Evolutionary conservation across 2,113 vertebrate species (phyloP).

Genomic region (Symphodus melops): DNA sequence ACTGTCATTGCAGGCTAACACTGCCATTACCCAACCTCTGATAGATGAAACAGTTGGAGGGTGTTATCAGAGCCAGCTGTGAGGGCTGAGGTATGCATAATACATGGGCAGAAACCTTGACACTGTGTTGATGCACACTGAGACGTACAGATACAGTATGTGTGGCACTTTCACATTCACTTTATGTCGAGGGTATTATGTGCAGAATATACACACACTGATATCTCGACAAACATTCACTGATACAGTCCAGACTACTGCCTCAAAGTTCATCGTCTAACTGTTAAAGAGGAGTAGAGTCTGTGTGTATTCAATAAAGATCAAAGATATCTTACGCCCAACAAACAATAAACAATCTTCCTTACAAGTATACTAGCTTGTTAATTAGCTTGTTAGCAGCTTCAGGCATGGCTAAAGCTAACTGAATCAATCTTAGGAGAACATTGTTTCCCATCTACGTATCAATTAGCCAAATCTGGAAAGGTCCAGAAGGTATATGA

Average conservation of each 20-base stretch:
- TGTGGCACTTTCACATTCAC: not conserved
- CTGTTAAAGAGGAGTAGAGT: too few relatives aligned
- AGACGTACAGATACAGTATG: constrained; percentile 14
- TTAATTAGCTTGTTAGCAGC: too few relatives aligned
- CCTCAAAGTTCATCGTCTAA: too few relatives aligned
- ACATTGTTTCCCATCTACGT: too few relatives aligned
- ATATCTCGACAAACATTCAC: not conserved
- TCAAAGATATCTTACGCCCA: too few relatives aligned
- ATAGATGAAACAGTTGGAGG: constrained; percentile 91
- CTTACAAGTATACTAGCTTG: too few relatives aligned
- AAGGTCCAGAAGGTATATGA: too few relatives aligned
- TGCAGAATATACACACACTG: constrained; percentile 19
- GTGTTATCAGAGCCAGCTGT: constrained; percentile 92
- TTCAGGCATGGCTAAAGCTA: too few relatives aligned
- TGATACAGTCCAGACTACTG: not conserved
- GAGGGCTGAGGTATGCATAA: constrained; percentile 88
- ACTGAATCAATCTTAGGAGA: too few relatives aligned
- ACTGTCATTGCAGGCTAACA: constrained; percentile 78
- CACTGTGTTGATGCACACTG: constrained; percentile 76
- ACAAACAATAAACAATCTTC: too few relatives aligned
- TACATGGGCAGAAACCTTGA: constrained; percentile 86
- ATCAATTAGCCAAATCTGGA: too few relatives aligned
- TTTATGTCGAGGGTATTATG: constrained; percentile 1
- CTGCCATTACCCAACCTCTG: constrained; percentile 87
- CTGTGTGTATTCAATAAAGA: too few relatives aligned